These are phyloP conservation scores for Hycleus phaleratus DNA, from an alignment of 1,140 invertebrate genomes.

Conservation along the genomic window DNA sequence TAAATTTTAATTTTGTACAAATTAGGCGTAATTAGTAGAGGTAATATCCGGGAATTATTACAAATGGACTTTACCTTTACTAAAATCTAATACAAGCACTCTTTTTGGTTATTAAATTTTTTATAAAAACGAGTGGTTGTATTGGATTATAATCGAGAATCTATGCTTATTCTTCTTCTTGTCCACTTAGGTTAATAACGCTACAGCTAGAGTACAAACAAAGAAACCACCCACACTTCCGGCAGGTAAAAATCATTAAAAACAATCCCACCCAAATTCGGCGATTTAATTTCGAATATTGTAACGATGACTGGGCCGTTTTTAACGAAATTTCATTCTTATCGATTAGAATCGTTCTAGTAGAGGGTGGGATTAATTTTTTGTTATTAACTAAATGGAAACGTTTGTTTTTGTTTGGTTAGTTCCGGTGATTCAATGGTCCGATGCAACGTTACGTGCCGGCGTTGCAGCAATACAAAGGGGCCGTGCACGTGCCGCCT, in stretches of 20 bases:
- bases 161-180: conserved; percentile 14
- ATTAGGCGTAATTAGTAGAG: too few relatives aligned
- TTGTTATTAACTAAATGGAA: too few relatives aligned
- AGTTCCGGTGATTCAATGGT: conserved; percentile 81
- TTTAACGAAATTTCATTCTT: too few relatives aligned
- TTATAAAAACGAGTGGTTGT: conserved; percentile 22
- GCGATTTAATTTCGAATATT: too few relatives aligned
- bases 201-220: conserved; percentile 93
- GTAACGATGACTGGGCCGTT: too few relatives aligned
- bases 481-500: conserved; percentile 57
- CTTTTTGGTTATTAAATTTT: conserved; percentile 11
- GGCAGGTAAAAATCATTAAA: conserved; percentile 58
- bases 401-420: conserved; percentile 28
- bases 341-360: too few relatives aligned
- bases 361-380: too few relatives aligned
- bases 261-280: not conserved
- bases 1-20: too few relatives aligned
- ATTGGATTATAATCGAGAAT: conserved; percentile 17
- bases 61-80: conserved; percentile 5
- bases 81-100: conserved; percentile 25
- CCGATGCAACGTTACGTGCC: conserved; percentile 59
- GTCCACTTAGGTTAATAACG: conserved; percentile 84
- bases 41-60: conserved; percentile 1
- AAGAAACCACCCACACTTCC: conserved; percentile 92
- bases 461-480: conserved; percentile 63